These are phyloP conservation scores for Sakesphorus luctuosus DNA, from an alignment of 2,113 vertebrate species.

Conservation along the genomic window DNA sequence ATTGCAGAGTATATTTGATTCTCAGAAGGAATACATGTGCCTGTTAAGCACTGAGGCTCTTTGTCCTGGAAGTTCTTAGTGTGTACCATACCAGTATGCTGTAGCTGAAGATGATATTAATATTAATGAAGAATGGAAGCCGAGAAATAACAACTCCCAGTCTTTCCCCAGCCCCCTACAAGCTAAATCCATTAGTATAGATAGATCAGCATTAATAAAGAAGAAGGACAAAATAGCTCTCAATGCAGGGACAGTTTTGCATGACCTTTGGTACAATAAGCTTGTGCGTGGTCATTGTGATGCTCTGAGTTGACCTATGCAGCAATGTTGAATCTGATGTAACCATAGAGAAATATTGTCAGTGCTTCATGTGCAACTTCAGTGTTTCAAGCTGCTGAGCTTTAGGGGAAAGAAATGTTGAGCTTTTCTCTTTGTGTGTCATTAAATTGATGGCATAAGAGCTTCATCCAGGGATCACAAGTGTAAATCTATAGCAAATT, in stretches of 20 bases:
- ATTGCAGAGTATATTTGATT: neutral
- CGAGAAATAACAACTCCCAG: constrained; percentile 65
- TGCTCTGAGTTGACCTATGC: constrained; percentile 5
- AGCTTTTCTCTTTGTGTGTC: constrained; percentile 25
- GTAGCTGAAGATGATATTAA: constrained; percentile 71
- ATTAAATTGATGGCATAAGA: neutral
- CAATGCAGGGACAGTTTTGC: constrained; percentile 57
- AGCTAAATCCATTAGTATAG: constrained; percentile 78
- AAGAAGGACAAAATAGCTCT: constrained; percentile 68
- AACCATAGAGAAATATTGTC: neutral
- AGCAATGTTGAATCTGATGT: neutral
- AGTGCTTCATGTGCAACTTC: neutral
- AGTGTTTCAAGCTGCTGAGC: neutral
- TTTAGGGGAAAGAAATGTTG: neutral
- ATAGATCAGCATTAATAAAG: constrained; percentile 74
- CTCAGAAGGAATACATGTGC: neutral
- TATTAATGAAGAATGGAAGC: constrained; percentile 75
- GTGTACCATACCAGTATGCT: neutral
- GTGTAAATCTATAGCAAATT: constrained; percentile 56
- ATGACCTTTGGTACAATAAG: constrained; percentile 6
- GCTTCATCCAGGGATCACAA: constrained; percentile 9
- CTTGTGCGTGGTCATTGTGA: neutral
- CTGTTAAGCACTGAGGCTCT: constrained; percentile 12
- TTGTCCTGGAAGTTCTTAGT: constrained; percentile 62
- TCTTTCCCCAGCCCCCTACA: constrained; percentile 64